A percentile compares a stretch with the other conserved stretches of the same genome.
Conservation (phyloP, 2,113 vertebrate species). For the Tetrao urogallus region DNA sequence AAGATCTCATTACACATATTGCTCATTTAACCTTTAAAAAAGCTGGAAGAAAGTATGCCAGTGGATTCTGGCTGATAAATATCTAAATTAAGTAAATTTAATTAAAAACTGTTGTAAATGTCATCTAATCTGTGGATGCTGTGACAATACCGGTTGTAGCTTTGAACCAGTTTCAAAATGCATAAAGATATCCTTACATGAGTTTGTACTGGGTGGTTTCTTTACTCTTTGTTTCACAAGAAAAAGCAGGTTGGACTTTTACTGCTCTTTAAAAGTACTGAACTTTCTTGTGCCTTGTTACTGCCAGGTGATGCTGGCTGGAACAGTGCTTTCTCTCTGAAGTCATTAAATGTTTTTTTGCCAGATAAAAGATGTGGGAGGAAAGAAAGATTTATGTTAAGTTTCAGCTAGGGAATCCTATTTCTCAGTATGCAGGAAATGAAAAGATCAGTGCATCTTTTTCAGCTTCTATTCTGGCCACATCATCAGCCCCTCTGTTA, state of each 20-base stretch:
- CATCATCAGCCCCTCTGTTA: background rate
- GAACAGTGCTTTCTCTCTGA: conserved; percentile 31
- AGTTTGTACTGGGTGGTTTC: background rate
- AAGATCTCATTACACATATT: conserved; percentile 69
- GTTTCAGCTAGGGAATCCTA: conserved; percentile 32
- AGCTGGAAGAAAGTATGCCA: conserved; percentile 62
- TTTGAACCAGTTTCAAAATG: conserved; percentile 61
- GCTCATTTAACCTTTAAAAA: conserved; percentile 72
- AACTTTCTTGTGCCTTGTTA: conserved; percentile 11
- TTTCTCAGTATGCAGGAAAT: conserved; percentile 28
- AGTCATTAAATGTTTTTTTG: conserved; percentile 26
- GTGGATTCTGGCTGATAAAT: conserved; percentile 62
- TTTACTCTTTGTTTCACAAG: background rate
- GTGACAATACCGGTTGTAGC: conserved; percentile 16
- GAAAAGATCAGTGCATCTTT: conserved; percentile 33
- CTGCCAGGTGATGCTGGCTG: conserved; percentile 50
- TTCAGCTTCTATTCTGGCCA: conserved; percentile 55
- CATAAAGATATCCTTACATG: conserved; percentile 3
- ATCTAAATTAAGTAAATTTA: conserved; percentile 73
- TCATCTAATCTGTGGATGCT: conserved; percentile 55
- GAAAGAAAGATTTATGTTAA: conserved; percentile 4
- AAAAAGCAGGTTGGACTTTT: background rate
- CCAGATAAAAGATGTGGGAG: conserved; percentile 30
- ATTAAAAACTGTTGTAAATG: conserved; percentile 65
- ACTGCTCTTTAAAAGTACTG: conserved; percentile 17